phyloP scores from a whole-genome alignment of 53 echinoderm and acorn worm species.

The Paelopatides confundens region DNA sequence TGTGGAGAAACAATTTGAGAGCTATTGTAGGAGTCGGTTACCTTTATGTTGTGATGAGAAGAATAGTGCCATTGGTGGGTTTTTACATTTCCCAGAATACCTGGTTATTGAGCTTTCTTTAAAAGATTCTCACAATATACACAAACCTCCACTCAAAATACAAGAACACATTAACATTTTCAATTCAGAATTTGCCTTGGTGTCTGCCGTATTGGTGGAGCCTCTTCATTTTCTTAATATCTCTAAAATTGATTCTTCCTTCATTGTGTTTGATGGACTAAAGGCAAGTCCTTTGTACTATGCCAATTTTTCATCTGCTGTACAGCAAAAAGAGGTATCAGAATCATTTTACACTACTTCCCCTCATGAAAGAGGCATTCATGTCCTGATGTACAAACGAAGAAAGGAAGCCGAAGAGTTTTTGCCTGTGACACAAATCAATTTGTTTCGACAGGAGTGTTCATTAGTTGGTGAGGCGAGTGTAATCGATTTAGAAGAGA shows the following conservation, averaged over 20 bases:
- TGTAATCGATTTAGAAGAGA: neutral
- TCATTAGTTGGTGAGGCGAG: neutral
- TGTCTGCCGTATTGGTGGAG: neutral
- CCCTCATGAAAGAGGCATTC: neutral
- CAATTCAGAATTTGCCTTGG: neutral
- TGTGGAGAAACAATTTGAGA: neutral
- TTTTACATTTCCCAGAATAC: neutral
- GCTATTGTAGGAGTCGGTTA: neutral
- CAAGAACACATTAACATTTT: neutral
- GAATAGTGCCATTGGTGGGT: neutral
- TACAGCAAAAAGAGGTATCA: neutral
- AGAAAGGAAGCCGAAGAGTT: neutral
- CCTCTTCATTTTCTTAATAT: neutral
- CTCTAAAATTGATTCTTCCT: neutral
- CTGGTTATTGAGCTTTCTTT: neutral
- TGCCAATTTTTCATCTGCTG: slow-evolving; percentile 7
- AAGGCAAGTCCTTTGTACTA: neutral
- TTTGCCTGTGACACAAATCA: neutral
- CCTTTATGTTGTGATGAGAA: neutral
- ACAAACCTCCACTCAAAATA: neutral
- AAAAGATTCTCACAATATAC: neutral
- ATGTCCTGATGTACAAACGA: neutral
- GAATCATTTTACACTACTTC: neutral
- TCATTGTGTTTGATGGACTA: neutral
- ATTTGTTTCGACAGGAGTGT: neutral